Evolutionary conservation across 1,140 invertebrate species (phyloP), one percentile per base, ranked within the genome.

Genomic region (Orchestia grillus): DNA sequence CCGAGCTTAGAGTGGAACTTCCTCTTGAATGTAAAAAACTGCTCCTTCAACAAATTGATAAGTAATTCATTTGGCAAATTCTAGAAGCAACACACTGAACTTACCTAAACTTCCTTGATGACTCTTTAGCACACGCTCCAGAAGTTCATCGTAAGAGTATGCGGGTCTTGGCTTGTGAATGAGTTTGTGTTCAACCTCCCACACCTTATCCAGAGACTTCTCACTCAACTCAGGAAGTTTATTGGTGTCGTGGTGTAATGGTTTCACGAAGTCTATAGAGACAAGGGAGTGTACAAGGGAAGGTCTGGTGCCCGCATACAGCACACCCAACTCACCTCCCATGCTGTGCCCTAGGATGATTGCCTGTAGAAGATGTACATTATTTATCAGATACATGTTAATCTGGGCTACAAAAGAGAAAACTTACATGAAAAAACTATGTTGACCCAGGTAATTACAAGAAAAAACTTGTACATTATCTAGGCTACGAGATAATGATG

Each of bases 281-380:
- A 91, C 41, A 42, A 91, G 88, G 41, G 88, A 91, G 88, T 91
- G 88, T 41, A 91, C 88, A 41, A 91, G 88, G 88, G 88, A 91
- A 42, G 88, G 88, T 44, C 41, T 8, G 3, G 41, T 91, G 88
- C 88, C 88, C 28, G 88, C 88, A 91, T 91, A 91, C 41, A 91
- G 41, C 88, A 91, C 42, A 44, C 8, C 87, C 62, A 87, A 42
- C 43, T n/a, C 94, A 77, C 40, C 62, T 42, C 41, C 44, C 91
- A 0, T 92, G 91, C 40, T 44, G 87, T 41, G 44, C n/a, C 40
- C 95, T 53, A 87, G 95, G 91, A 96, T 94, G 92, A 87, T 91
- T 90, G 44, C 42, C 88, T 8, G 91, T 47, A 41, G 47, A 43
- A 77, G 1, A 23, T 53, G 6, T 53, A 53, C 6, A 53, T 53